A percentile compares a stretch with the other conserved stretches of the same genome.
Conservation (phyloP, 92 coral and sea anemone genomes). For the Heliopora coerulea region DNA sequence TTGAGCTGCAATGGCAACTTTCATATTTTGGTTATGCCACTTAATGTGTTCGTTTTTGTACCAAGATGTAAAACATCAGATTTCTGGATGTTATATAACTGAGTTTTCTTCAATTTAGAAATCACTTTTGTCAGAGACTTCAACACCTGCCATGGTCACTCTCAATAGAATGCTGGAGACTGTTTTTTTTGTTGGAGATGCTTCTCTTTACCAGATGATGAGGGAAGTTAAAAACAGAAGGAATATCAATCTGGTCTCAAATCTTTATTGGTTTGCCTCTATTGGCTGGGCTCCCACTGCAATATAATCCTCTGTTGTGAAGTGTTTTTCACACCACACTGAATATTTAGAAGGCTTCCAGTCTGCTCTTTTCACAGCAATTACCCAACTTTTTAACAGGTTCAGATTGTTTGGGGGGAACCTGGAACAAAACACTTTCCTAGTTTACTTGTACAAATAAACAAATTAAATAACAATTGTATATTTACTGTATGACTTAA, state of each 20-base stretch:
- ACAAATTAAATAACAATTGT: no score
- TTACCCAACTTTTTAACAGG: conserved; percentile 15
- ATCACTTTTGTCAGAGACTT: conserved; percentile 1
- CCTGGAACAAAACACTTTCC: not conserved
- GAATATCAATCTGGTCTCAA: conserved; percentile 7
- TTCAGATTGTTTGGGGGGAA: conserved; percentile 3
- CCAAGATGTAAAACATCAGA: conserved; percentile 16
- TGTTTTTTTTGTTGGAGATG: not conserved
- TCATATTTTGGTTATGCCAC: conserved; percentile 27
- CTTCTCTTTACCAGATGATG: not conserved
- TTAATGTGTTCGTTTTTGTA: conserved; percentile 17
- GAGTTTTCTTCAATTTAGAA: not conserved
- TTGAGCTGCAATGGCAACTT: conserved; percentile 44
- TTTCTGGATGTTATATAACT: conserved; percentile 7
- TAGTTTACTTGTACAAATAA: no score
- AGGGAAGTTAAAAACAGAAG: not conserved
- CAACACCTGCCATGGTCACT: not conserved
- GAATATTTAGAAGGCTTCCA: conserved; percentile 26
- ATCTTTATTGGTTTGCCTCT: not conserved
- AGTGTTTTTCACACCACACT: conserved; percentile 20
- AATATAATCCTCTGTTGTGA: conserved; percentile 12
- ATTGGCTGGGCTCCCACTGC: not conserved
- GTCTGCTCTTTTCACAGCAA: conserved; percentile 13
- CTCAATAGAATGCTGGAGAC: not conserved
- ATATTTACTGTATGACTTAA: no score